phyloP scores from a whole-genome alignment of 2,888 invertebrate species.

The Cephus sareptanus region DNA sequence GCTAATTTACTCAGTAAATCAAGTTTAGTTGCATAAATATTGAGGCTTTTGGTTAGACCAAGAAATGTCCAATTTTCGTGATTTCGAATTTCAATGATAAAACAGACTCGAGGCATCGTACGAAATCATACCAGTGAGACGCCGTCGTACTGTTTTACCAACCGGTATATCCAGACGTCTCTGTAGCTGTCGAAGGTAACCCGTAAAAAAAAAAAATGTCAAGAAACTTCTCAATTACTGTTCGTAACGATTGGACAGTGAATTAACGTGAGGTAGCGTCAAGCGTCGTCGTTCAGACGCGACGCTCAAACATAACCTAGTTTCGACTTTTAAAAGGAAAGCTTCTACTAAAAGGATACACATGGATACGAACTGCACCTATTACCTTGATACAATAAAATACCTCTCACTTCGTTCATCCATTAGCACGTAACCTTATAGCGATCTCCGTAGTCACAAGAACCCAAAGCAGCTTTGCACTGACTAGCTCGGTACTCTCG shows the following conservation, averaged over 20 bases:
- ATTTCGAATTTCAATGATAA: no score
- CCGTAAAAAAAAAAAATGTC: no score
- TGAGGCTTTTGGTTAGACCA: no score
- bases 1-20: no score
- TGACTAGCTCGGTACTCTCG: not conserved
- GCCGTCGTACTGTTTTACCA: no score
- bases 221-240: no score
- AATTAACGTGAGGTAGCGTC: not conserved
- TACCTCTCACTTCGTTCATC: not conserved
- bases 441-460: not conserved
- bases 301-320: not conserved
- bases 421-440: not conserved
- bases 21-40: no score
- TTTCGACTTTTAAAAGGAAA: not conserved
- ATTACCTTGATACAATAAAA: not conserved
- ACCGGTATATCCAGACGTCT: no score
- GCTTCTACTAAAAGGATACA: not conserved
- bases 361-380: not conserved
- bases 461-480: not conserved
- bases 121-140: no score
- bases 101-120: no score
- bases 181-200: no score
- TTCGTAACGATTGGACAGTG: not conserved
- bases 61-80: no score
- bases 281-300: not conserved